These are phyloP conservation scores for Oriolus oriolus DNA, from an alignment of 2,113 vertebrate species.

Conservation along the genomic window DNA sequence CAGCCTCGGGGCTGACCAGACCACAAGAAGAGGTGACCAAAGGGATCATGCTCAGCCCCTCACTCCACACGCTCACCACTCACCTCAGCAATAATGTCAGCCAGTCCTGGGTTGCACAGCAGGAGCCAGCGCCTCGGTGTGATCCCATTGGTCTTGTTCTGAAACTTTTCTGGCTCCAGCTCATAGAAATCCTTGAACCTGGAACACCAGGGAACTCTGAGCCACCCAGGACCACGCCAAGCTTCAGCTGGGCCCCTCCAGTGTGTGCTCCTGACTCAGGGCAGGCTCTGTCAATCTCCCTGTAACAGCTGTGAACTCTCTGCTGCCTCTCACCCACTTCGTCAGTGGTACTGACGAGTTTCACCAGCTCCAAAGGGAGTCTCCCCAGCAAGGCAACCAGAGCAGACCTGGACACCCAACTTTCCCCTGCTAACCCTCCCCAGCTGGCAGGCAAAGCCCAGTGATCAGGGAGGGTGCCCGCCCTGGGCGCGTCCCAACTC, in stretches of 20 bases:
- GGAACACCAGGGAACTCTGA: not conserved
- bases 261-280: not conserved
- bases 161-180: slow-evolving; percentile 83
- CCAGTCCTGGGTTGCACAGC: slow-evolving; percentile 84
- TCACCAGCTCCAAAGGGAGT: not conserved
- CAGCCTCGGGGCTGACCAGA: not conserved
- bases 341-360: not conserved
- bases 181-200: slow-evolving; percentile 89
- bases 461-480: fast-evolving
- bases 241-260: not conserved
- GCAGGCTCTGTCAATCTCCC: not conserved
- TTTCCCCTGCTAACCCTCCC: not conserved
- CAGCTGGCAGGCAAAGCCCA: not conserved
- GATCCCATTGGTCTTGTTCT: slow-evolving; percentile 90
- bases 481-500: slow-evolving; percentile 9
- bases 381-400: not conserved
- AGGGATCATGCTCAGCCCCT: not conserved
- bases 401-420: not conserved
- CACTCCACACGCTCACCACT: not conserved
- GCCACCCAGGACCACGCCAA: not conserved
- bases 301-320: not conserved
- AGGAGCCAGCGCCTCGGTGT: slow-evolving; percentile 86
- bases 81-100: slow-evolving; percentile 82
- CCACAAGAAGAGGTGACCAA: too few relatives aligned
- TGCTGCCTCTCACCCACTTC: not conserved